Conservation (phyloP, 2,888 invertebrate genomes). For the Pantelozetes paolii region DNA sequence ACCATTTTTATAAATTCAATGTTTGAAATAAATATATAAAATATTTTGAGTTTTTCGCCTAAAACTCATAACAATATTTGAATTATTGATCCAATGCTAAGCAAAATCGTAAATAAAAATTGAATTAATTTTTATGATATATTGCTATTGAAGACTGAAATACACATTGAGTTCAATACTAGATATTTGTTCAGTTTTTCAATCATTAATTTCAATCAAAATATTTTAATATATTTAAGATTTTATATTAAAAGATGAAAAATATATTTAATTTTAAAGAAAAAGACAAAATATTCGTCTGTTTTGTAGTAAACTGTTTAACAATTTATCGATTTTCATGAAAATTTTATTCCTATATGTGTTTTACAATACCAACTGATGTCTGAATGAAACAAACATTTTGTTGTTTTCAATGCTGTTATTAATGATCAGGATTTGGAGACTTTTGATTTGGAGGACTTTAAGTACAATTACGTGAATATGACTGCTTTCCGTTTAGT, state of each 20-base stretch:
- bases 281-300: too few species aligned
- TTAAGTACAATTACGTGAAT: conserved; percentile 88
- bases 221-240: too few species aligned
- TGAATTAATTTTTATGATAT: conserved; percentile 23
- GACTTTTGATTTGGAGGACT: conserved; percentile 56
- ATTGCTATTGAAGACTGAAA: conserved; percentile 12
- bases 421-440: conserved; percentile 52
- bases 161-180: not conserved
- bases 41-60: not conserved
- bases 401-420: not conserved
- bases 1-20: too few species aligned
- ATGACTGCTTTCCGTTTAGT: conserved; percentile 90
- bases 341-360: too few species aligned
- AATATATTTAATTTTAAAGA: too few species aligned
- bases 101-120: conserved; percentile 1
- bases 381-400: too few species aligned
- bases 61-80: not conserved
- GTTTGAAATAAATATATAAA: too few species aligned
- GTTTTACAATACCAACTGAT: too few species aligned
- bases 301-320: too few species aligned
- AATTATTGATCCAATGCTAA: conserved; percentile 4
- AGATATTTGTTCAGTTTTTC: not conserved
- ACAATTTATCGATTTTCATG: too few species aligned
- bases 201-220: conserved; percentile 9
- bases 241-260: too few species aligned